A percentile compares a stretch with the other conserved stretches of the same genome.
Conservation (phyloP, 2,797 vertebrate genomes). For the Epinephelus coioides region DNA sequence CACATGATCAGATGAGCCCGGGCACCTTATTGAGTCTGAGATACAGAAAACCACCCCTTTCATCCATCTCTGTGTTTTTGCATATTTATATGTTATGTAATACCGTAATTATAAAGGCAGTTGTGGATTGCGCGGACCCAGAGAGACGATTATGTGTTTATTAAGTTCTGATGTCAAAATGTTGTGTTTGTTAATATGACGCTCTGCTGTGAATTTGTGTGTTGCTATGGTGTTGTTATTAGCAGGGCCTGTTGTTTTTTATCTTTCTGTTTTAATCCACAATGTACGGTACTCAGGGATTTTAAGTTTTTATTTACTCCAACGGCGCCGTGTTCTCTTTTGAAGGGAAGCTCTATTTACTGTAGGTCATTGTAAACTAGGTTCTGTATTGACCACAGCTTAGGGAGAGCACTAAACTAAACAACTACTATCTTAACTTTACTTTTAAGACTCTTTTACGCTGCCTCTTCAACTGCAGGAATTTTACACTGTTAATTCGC, state of each 20-base stretch:
- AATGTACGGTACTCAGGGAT: background rate
- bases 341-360: background rate
- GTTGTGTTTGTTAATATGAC: slow-evolving; percentile 11
- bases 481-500: too few species aligned
- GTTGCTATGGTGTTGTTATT: background rate
- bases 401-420: too few species aligned
- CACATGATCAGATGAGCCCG: slow-evolving; percentile 63
- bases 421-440: too few species aligned
- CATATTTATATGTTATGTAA: slow-evolving; percentile 46
- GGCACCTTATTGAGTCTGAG: slow-evolving; percentile 45
- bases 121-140: slow-evolving; percentile 4
- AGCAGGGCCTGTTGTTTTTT: slow-evolving; percentile 3
- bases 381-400: background rate
- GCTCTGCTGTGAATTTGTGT: slow-evolving; percentile 10
- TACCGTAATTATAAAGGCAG: slow-evolving; percentile 7
- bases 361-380: background rate
- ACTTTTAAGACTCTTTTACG: too few species aligned
- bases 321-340: background rate
- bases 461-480: too few species aligned
- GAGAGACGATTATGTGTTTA: slow-evolving; percentile 16
- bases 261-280: background rate
- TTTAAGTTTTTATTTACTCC: background rate
- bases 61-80: slow-evolving; percentile 26
- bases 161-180: slow-evolving; percentile 24
- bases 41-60: slow-evolving; percentile 31